Conservation (phyloP, 2,888 invertebrate species). For the Zygothrica quintamaculata region DNA sequence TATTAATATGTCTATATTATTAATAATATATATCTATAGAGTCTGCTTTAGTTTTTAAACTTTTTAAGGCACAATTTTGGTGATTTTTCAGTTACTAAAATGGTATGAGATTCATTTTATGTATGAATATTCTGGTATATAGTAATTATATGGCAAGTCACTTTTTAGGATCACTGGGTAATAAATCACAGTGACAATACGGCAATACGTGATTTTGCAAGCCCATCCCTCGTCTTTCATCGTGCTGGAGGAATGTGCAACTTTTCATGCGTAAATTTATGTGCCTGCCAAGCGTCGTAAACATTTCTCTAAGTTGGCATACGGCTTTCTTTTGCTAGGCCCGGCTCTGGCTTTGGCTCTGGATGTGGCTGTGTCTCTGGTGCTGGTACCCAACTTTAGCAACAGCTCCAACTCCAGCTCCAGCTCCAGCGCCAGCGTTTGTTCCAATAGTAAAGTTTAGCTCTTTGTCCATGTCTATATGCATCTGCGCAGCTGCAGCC, state of each 20-base stretch:
- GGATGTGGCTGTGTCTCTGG: background rate
- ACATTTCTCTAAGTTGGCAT: conserved; percentile 70
- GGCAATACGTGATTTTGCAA: conserved; percentile 42
- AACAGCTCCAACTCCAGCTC: conserved; percentile 12
- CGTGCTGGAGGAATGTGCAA: conserved; percentile 47
- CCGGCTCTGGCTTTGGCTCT: conserved; percentile 12
- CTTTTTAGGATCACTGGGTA: conserved; percentile 24
- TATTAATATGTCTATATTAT: too few species aligned
- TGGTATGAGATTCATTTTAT: background rate
- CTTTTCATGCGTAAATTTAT: conserved; percentile 81
- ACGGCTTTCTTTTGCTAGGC: conserved; percentile 55
- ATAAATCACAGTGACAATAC: conserved; percentile 71
- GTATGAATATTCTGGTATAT: conserved; percentile 2
- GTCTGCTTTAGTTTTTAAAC: too few species aligned
- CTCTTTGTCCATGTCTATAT: conserved; percentile 17
- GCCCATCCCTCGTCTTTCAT: conserved; percentile 42
- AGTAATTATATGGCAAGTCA: conserved; percentile 47
- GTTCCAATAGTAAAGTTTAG: background rate
- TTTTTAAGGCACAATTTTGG: too few species aligned
- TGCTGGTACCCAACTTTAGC: too few species aligned
- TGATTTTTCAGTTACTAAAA: too few species aligned
- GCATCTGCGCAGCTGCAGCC: conserved; percentile 69
- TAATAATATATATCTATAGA: too few species aligned
- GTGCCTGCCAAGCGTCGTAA: conserved; percentile 75
- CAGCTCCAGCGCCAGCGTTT: conserved; percentile 3